Evolutionary conservation across 2,888 invertebrate genomes (phyloP), one percentile per base, ranked within the genome.

Genomic region (Mythimna impura): DNA sequence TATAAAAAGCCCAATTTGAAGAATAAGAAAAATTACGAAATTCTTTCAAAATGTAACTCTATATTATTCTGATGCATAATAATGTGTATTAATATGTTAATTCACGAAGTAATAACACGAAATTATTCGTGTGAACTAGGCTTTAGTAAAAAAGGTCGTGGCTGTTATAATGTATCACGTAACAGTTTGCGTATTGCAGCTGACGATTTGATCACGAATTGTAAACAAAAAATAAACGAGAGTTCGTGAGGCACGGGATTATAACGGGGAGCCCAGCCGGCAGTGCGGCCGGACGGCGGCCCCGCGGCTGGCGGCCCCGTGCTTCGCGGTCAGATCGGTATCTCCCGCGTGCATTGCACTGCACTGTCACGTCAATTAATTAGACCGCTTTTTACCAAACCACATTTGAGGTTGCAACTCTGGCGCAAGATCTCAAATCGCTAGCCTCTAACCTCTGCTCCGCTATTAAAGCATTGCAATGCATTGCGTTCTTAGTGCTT

Each of bases 81-180:
- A 78, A 73, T 73, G 71, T 69, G 71, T 79, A 75, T 69, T 78
- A 86, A 78, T 82, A 87, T 79, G 87, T 80, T 86, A 86, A 83
- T 86, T 84, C 67, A 72, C 78, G 74, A 79, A 78, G 74, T 78
- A 82, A 81, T 80, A 83, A 80, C 80, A 80, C 79, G 80, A 84
- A 86, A 82, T 87, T 73, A 79, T 78, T 57, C 84, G 86, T 89
- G 89, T 83, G 88, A 89, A 89, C 79, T 86, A 81, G 88, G 88
- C 75, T 80, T 74, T 55, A 83, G 66, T 73, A 52, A 82, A 85
- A 85, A 85, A 82, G 82, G 81, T 81, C 79, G 84, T 68, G 54
- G 71, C 77, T 67, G 58, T 77, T 80, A 76, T 81, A 80, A 73
- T 61, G 77, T 68, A 78, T 86, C 89, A 89, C 89, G 89, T 89